Evolutionary conservation across 2,888 invertebrate genomes (phyloP).

Genomic region (Acleris literana): DNA sequence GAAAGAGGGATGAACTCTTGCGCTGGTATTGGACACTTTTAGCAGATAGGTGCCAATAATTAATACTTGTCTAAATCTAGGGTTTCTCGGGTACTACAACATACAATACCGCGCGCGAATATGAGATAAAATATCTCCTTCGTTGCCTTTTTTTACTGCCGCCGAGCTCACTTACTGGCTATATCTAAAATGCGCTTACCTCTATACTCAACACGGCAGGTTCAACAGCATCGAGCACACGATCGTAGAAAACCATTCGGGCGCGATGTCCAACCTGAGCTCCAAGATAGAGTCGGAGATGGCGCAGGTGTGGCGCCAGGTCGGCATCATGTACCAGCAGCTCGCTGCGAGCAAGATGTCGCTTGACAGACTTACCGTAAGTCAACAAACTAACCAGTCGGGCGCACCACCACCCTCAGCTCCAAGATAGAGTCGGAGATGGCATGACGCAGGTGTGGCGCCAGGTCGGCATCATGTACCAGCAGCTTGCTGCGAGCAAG

Average conservation of each 20-base stretch:
- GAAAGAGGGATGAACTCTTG: no score
- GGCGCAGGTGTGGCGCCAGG: constrained; percentile 94
- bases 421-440: constrained; percentile 91
- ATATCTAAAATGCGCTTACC: background rate
- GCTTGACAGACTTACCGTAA: constrained; percentile 86
- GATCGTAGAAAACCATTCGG: constrained; percentile 88
- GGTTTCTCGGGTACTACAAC: no score
- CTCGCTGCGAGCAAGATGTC: constrained; percentile 89
- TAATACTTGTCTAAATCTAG: no score
- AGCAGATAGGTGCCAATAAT: no score
- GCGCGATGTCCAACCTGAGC: constrained; percentile 87
- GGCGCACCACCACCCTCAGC: constrained; percentile 83
- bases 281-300: constrained; percentile 91
- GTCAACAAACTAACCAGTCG: constrained; percentile 22
- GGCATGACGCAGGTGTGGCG: constrained; percentile 94
- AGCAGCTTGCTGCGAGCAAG: no score
- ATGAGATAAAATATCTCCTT: no score
- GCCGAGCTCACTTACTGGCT: no score
- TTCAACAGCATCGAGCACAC: constrained; percentile 88
- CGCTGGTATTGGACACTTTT: no score
- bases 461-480: no score
- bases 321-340: constrained; percentile 94
- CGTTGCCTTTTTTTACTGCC: no score
- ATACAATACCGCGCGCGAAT: no score
- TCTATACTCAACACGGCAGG: constrained; percentile 55